A percentile compares a stretch with the other conserved stretches of the same genome.
Evolutionary conservation across 2,113 vertebrate genomes (phyloP).

Genomic region (Mus pahari): DNA sequence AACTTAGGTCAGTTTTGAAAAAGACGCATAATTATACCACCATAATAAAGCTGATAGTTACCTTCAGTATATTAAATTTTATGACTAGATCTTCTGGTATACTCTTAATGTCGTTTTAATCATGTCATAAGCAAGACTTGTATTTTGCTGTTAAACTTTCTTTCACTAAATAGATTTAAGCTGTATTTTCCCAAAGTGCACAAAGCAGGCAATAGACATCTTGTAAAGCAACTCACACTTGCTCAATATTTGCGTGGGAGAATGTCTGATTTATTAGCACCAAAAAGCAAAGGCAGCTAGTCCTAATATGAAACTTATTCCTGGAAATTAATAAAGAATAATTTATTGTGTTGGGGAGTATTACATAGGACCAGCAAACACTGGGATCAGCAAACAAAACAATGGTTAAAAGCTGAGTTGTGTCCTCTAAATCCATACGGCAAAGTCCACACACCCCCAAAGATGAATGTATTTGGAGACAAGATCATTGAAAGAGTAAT

Average conservation of each 20-base stretch:
- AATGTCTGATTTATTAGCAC: not conserved
- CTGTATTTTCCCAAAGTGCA: not conserved
- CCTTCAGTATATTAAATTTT: conserved; percentile 8
- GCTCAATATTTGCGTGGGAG: not conserved
- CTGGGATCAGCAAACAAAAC: not conserved
- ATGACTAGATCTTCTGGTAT: not conserved
- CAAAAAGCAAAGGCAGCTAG: not conserved
- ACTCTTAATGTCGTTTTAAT: not conserved
- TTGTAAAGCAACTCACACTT: not conserved
- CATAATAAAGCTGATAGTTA: not conserved
- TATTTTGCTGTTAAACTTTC: not conserved
- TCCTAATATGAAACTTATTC: not conserved
- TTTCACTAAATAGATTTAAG: not conserved
- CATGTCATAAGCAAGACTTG: not conserved
- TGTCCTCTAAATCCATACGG: not conserved
- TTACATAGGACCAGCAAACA: not conserved
- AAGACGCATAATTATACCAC: not conserved
- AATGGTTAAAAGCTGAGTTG: not conserved
- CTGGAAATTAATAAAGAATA: not conserved
- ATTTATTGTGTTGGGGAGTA: not conserved
- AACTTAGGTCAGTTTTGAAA: not conserved
- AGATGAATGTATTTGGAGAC: not conserved
- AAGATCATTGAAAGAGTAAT: not conserved
- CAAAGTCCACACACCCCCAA: not conserved
- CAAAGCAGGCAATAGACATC: not conserved